phyloP scores from a whole-genome alignment of 1,140 invertebrate genomes.

The Drosophila lowei region DNA sequence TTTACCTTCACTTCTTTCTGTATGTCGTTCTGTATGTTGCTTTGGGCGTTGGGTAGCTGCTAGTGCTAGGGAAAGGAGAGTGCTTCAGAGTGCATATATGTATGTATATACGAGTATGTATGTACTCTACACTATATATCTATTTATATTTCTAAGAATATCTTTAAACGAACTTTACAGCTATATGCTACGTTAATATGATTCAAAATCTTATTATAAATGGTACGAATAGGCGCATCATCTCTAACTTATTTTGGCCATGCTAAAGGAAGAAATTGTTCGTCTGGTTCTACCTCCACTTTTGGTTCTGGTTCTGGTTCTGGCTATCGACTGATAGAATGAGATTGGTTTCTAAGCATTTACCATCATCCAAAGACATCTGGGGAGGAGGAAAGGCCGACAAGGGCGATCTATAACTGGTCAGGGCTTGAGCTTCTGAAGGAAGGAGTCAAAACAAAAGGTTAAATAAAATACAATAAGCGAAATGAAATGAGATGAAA shows the following conservation, averaged over 20 bases:
- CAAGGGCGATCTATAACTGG: no score
- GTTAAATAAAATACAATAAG: not conserved
- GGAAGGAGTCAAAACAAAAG: no score
- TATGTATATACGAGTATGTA: not conserved
- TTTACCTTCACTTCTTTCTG: not conserved
- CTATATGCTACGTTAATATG: conserved; percentile 70
- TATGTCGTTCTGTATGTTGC: not conserved
- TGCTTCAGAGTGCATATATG: conserved; percentile 31
- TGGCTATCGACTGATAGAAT: not conserved
- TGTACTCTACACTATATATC: not conserved
- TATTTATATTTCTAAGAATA: conserved; percentile 47
- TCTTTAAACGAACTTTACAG: conserved; percentile 55
- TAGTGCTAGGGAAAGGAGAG: conserved; percentile 5
- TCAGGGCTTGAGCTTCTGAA: not conserved
- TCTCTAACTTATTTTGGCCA: conserved; percentile 32
- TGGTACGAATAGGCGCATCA: conserved; percentile 32
- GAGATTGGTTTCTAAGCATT: no score
- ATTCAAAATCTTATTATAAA: conserved; percentile 48
- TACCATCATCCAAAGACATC: no score
- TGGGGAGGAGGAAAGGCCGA: no score
- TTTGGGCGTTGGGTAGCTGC: not conserved
- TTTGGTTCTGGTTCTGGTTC: not conserved
- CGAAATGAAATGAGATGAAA: not conserved
- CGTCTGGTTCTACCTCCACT: conserved; percentile 4
- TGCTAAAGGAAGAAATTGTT: conserved; percentile 18